Base-by-base conservation (phyloP, 2,113 vertebrate species). In the Nyctereutes procyonoides region DNA sequence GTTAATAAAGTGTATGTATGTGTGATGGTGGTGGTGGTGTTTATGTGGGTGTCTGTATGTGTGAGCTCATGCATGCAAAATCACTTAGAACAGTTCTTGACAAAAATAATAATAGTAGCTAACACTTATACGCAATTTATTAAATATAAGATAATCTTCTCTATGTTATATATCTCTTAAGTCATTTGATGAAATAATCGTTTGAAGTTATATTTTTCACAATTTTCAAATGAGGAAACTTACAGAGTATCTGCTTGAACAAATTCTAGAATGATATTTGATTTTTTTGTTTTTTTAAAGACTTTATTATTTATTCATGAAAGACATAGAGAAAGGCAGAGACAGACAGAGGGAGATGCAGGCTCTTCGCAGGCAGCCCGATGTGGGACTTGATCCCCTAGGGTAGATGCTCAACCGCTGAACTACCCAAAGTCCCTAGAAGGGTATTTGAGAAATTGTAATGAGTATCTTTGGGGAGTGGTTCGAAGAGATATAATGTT, bases 191-290 rank as follows among this genome's bases (percentile, higher is more conserved):
- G 24, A 3, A 76, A 20, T 12, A 55, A 13, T 82, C 73, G 65
- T 51, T 82, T 95, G n/a, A 63, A 2, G 26, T 95, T 10, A 16
- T 28, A 65, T 48, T 74, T 58, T 91, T 91, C 16, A 76, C 38
- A 92, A 38, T 58, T 89, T 92, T 95, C 20, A n/a, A 95, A 79
- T 71, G 28, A 63, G 26, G 15, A 97, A 65, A 79, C 74, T 80
- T 58, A 88, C 20, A 55, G 48, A 77, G 9, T 58, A 71, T 71
- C 65, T 85, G 58, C 22, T 20, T 53, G 19, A 88, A 69, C 12
- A 58, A 73, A 86, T 81, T 94, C 24, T 60, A 60, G 48, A 89
- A 83, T 24, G 32, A 82, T 79, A 63, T 67, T 90, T 91, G 79
- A 91, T 43, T 43, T 43, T 43, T 43, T 43, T 43, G 43, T 43